phyloP scores from a whole-genome alignment of 2,797 vertebrate species.

The Eupleurogrammus muticus region DNA sequence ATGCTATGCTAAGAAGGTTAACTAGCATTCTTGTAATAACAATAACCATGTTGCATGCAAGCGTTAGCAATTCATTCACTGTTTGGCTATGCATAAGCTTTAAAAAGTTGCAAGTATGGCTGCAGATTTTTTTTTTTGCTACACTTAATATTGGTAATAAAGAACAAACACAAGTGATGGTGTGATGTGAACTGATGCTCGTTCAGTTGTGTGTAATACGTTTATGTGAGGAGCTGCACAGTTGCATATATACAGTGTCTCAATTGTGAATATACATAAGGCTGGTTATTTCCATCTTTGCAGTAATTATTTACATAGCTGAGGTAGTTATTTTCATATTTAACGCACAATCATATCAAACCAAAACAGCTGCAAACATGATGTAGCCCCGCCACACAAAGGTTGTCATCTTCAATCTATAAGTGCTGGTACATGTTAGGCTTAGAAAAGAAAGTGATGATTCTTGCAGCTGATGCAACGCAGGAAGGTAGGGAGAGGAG shows the following conservation, averaged over 20 bases:
- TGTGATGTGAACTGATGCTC: neutral
- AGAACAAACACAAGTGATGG: neutral
- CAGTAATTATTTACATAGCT: neutral
- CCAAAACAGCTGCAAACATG: conserved; percentile 4
- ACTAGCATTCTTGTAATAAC: too few species aligned
- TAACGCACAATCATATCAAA: neutral
- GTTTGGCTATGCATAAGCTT: too few species aligned
- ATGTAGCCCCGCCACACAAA: neutral
- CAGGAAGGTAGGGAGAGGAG: neutral
- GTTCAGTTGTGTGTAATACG: too few species aligned
- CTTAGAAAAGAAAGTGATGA: conserved; percentile 19
- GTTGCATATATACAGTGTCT: neutral
- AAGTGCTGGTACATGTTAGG: conserved; percentile 2
- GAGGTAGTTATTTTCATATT: neutral
- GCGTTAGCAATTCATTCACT: too few species aligned
- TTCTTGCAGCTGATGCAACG: conserved; percentile 23
- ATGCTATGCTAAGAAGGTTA: too few species aligned
- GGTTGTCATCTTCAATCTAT: conserved; percentile 30
- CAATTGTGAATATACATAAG: neutral
- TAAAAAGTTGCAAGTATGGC: too few species aligned
- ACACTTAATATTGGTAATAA: neutral
- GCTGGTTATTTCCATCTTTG: neutral
- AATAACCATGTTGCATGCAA: too few species aligned
- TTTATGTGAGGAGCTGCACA: neutral
- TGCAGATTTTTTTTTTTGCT: too few species aligned